Evolutionary conservation across 2,888 invertebrate genomes (phyloP), one percentile per base, ranked within the genome.

Genomic region (Stenichneumon culpator): DNA sequence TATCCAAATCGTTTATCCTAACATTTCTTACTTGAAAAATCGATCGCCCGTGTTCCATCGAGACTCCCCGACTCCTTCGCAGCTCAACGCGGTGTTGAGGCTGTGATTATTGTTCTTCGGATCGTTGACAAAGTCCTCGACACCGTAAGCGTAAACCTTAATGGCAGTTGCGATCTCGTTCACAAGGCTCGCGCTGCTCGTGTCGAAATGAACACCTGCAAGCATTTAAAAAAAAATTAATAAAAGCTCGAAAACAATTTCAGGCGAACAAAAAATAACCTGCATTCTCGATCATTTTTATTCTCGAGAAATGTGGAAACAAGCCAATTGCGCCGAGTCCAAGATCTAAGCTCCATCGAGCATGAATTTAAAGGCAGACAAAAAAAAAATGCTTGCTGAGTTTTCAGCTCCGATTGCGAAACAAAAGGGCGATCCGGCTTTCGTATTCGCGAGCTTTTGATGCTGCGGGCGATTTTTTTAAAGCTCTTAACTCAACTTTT

Each of bases 141-240:
- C 97, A 0, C 98, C 98, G 91, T 98, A 97, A 16, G 98, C 98
- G 93, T 98, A 98, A 87, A 98, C 98, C 93, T 97, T 97, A 79
- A 98, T 97, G 16, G 98, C 98, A 60, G 97, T 98, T 19, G 97
- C 97, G 87, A 98, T 98, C 94, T 98, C 98, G 90, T 96, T 97
- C 90, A 97, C 97, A 75, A 98, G 94, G 72, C 97, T 97, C 19
- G 96, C 95, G 89, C 97, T 97, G 82, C 97, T 97, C 70, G 98
- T 98, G 93, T 98, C 98, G 92, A 98, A 98, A 94, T 98, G 98
- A 3, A 98, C 98, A 83, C 98, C 97, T 97, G 94, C 2, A 86
- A 87, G 72, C 11, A 82, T 19, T 14, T 0, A 9, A 47, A 70
- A 72, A 60, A 60, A 63, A 54, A 83, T 75, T 16, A 79, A 65